phyloP scores from a whole-genome alignment of 2,113 vertebrate genomes.

The Gopherus evgoodei region DNA sequence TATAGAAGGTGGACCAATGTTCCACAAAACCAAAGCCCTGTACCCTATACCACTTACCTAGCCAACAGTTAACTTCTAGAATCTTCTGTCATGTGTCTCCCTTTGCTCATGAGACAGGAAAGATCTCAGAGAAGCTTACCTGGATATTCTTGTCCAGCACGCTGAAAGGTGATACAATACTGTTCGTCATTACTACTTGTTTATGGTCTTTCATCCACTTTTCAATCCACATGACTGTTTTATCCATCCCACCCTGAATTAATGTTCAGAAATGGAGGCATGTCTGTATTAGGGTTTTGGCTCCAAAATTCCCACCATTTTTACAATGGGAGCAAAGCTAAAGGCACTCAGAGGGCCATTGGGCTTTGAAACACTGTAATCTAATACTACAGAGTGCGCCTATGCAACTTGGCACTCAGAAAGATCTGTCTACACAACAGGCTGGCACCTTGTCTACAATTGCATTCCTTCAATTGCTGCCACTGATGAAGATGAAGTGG shows the following conservation, averaged over 20 bases:
- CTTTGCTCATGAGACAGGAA: not conserved
- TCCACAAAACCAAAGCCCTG: not conserved
- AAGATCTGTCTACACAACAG: not conserved
- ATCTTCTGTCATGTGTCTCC: not conserved
- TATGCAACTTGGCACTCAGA: not conserved
- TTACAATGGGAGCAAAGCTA: too few relatives aligned
- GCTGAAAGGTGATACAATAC: not conserved
- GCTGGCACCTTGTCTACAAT: not conserved
- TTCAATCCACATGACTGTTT: not conserved
- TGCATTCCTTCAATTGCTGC: not conserved
- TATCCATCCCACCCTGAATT: not conserved
- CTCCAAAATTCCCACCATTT: not conserved
- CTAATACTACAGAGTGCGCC: too few relatives aligned
- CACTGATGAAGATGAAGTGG: not conserved
- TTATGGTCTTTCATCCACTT: not conserved
- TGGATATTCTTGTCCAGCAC: not conserved
- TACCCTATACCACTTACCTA: not conserved
- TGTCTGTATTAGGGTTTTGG: not conserved
- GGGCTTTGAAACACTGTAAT: not conserved
- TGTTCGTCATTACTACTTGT: not conserved
- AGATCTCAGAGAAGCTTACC: not conserved
- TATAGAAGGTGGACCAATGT: not conserved
- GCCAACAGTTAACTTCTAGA: not conserved
- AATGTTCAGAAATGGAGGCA: not conserved
- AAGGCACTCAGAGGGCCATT: too few relatives aligned